Percentiles rank a stretch among this genome's conserved stretches.
These are phyloP conservation scores for Hiodon tergisus DNA, from an alignment of 2,113 vertebrate genomes.

Conservation along the genomic window DNA sequence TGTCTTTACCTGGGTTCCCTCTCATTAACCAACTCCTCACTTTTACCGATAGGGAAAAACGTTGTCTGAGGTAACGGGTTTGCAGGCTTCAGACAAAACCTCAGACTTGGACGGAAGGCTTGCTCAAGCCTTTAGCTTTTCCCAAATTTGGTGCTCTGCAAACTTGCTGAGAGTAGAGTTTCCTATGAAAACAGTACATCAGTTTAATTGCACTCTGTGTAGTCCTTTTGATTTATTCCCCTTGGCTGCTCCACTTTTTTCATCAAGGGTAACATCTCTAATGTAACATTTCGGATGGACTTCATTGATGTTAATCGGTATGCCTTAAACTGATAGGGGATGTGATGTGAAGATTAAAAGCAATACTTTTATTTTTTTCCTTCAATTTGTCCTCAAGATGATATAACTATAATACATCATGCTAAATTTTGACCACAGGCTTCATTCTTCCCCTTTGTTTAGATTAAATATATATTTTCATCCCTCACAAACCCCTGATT, in stretches of 20 bases:
- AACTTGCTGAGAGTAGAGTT: not conserved
- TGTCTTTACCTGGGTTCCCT: not conserved
- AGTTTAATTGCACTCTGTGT: conserved; percentile 4
- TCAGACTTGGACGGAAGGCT: not conserved
- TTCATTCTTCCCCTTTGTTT: not conserved
- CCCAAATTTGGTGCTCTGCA: not conserved
- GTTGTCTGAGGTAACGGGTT: not conserved
- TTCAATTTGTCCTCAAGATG: not conserved
- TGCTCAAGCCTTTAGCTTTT: not conserved
- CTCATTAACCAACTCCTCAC: not conserved
- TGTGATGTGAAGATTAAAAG: conserved; percentile 8
- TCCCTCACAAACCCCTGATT: not conserved
- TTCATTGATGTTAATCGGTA: not conserved
- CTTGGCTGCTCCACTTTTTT: not conserved
- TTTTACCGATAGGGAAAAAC: not conserved
- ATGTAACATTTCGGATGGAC: not conserved
- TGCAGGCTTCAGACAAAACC: not conserved
- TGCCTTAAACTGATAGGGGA: not conserved
- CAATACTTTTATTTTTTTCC: conserved; percentile 2
- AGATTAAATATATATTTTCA: not conserved
- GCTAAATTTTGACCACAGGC: not conserved
- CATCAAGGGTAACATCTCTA: conserved; percentile 6
- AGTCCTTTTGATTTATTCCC: not conserved
- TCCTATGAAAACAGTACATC: not conserved
- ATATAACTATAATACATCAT: not conserved